Percentiles rank a stretch among this genome's conserved stretches.
phyloP scores from a whole-genome alignment of 2,113 vertebrate species.

The Chaetops frenatus region DNA sequence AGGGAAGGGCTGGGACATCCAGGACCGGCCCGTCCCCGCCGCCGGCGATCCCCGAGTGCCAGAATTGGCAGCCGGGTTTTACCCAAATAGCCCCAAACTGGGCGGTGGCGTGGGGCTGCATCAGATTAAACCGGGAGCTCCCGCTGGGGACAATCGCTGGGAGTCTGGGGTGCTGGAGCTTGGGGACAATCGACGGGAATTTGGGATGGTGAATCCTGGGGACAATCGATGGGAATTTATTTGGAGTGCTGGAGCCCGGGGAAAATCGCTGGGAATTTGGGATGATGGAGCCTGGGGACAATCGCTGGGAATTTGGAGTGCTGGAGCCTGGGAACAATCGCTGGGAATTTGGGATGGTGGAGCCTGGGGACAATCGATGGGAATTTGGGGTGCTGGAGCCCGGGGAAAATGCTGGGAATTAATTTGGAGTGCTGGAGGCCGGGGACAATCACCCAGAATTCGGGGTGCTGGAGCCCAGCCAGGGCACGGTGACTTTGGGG shows the following conservation, averaged over 20 bases:
- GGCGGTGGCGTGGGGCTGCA: neutral
- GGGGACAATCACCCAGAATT: fast-evolving
- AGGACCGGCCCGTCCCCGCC: neutral
- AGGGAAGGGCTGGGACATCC: neutral
- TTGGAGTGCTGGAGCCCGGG: fast-evolving
- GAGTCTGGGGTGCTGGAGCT: neutral
- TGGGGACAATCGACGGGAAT: neutral
- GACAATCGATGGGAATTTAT: neutral
- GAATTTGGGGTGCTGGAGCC: fast-evolving
- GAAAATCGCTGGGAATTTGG: neutral
- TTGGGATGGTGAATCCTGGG: neutral
- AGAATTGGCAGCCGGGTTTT: neutral
- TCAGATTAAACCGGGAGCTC: neutral
- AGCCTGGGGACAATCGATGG: fast-evolving
- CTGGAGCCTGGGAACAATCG: fast-evolving
- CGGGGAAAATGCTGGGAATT: fast-evolving
- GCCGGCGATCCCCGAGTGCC: neutral
- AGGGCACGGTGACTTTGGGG: neutral
- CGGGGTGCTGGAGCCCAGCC: fast-evolving
- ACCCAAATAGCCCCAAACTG: neutral
- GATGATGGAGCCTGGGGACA: neutral
- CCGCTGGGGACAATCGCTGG: neutral
- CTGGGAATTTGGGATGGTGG: fast-evolving
- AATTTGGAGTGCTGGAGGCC: neutral
- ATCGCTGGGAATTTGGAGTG: fast-evolving